These are phyloP conservation scores for Eulemur macaco DNA, from an alignment of 2,113 vertebrate genomes.

Conservation along the genomic window DNA sequence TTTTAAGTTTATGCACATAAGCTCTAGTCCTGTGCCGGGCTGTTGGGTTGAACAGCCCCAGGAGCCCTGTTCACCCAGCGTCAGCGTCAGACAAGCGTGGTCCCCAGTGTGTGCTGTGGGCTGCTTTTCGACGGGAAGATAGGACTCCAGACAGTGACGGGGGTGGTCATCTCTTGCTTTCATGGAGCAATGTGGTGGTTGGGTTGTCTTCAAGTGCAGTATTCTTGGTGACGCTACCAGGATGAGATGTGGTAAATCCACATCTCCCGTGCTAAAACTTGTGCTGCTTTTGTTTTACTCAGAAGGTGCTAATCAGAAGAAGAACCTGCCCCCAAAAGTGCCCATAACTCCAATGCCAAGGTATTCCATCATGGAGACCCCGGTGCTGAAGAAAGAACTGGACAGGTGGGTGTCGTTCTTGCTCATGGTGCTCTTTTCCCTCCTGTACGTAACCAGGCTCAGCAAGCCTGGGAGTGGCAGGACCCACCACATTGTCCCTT, in stretches of 20 bases:
- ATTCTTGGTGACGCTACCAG: neutral
- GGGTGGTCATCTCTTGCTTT: neutral
- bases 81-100: accelerated
- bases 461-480: neutral
- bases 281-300: slow-evolving; percentile 60
- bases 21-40: neutral
- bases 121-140: neutral
- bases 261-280: neutral
- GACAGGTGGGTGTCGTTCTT: slow-evolving; percentile 85
- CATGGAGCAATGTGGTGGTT: too few species aligned
- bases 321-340: slow-evolving; percentile 75
- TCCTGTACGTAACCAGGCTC: neutral
- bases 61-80: accelerated
- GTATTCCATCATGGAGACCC: slow-evolving; percentile 96
- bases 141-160: accelerated
- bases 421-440: neutral
- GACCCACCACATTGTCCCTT: neutral
- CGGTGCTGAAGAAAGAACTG: slow-evolving; percentile 93
- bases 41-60: neutral
- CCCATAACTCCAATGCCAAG: slow-evolving; percentile 93
- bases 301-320: slow-evolving; percentile 82
- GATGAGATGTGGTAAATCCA: neutral
- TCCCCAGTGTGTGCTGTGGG: accelerated
- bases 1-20: neutral
- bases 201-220: neutral